Base-by-base conservation (phyloP, 2,797 vertebrate species). In the Meda fulgida region DNA sequence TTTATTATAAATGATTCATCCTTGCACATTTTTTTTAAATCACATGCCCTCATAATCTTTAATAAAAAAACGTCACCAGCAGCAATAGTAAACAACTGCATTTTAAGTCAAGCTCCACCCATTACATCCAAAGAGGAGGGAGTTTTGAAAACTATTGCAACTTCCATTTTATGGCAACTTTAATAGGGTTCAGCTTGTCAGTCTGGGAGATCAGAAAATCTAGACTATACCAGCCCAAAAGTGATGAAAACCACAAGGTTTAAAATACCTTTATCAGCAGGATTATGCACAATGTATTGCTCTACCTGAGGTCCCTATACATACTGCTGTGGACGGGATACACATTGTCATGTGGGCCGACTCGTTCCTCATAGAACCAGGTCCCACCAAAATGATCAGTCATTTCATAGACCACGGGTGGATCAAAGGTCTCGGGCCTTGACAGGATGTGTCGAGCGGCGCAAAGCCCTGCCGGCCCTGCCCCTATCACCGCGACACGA, bases 241-340 rank as follows among this genome's bases (percentile, higher is more conserved):
- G 51, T 63, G 6, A 11, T 3, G 3, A 36, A 55, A 76, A 36
- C 6, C 13, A 29, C 38, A 31, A 9, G 63, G 26, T 78, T 60
- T 78, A 63, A 46, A 18, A 31, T 43, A n/a, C 6, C 18, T 65
- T 65, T 65, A 63, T 65, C 18, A 21, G 26, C 77, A 60, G 55
- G 34, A n/a, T 40, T 19, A 58, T 3, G 26, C 10, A 21, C n/a
- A 18, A 29, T 8, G 11, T 29, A 29, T 29, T 51, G 34, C 1
- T 55, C 72, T 88, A 96, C 96, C 93, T 94, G 84, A 97, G 93
- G 91, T 95, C 87, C 79, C 91, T 90, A 91, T 97, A 97, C 95
- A 96, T 96, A 93, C 95, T 96, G 93, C 95, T 95, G 82, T 92
- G 93, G 8, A 94, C 26, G 1, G 89, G 90, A 0, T 46, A 75